These are phyloP conservation scores for Galerucella nymphaeae DNA, from an alignment of 2,888 invertebrate genomes.

Conservation along the genomic window DNA sequence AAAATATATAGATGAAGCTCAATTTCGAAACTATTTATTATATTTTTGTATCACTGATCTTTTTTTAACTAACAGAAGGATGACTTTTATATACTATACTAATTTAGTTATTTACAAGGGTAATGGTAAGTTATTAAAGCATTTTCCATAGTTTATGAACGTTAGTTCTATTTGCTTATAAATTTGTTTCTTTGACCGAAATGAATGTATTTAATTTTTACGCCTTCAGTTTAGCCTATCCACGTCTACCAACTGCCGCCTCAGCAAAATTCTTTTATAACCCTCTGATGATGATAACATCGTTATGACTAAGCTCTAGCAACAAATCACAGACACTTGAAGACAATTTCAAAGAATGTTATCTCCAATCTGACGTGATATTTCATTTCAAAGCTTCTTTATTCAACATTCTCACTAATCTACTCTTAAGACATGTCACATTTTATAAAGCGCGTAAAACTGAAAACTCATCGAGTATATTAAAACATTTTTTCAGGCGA, in stretches of 20 bases:
- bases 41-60: not conserved
- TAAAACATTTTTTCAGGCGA: no score
- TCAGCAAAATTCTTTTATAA: slow-evolving; percentile 21
- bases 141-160: no score
- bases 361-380: slow-evolving; percentile 28
- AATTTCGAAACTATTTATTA: slow-evolving; percentile 16
- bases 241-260: not conserved
- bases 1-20: not conserved
- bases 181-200: no score
- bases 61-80: not conserved
- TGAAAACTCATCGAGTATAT: slow-evolving; percentile 9
- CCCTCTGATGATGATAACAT: slow-evolving; percentile 24
- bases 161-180: no score
- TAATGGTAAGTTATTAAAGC: no score
- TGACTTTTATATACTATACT: not conserved
- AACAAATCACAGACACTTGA: slow-evolving; percentile 28
- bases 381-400: slow-evolving; percentile 29
- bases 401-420: slow-evolving; percentile 31
- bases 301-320: slow-evolving; percentile 20
- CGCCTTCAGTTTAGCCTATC: not conserved
- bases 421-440: slow-evolving; percentile 19
- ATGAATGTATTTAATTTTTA: no score
- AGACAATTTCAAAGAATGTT: slow-evolving; percentile 34
- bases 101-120: not conserved
- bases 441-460: slow-evolving; percentile 9